Base-by-base conservation (phyloP, 2,888 invertebrate species). In the Sesamia inferens region DNA sequence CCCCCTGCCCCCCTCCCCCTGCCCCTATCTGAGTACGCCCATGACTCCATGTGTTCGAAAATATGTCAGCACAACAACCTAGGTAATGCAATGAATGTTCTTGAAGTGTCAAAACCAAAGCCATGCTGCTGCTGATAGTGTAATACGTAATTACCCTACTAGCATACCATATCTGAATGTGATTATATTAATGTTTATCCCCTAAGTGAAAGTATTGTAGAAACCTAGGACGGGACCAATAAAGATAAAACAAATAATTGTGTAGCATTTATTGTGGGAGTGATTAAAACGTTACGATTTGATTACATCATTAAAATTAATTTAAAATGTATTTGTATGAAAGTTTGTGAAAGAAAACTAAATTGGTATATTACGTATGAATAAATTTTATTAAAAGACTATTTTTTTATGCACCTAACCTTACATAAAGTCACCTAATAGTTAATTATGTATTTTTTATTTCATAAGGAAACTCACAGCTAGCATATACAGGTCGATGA, bases 191-290 rank as follows among this genome's bases (percentile, higher is more conserved):
- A 67, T 64, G 72, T 71, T 64, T 79, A 74, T 81, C 74, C 76
- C 73, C 55, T 80, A 75, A 74, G 81, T 75, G 74, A 84, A 84
- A 76, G 74, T 79, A 79, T 68, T 75, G 65, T 71, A 74, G 68
- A 66, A 64, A 73, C 63, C 10, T 82, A 71, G 59, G 61, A 66
- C 69, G 70, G 66, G 63, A 78, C 48, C 64, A 63, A 69, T 66
- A 78, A 55, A 64, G 57, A 51, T 74, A 75, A 78, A 71, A 67
- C 16, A 69, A 70, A 84, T 59, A 63, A 63, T 83, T 83, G 76
- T 83, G 62, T 64, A 76, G 76, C 31, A 71, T 59, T 67, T 79
- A 69, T 61, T 31, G 63, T 81, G 76, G 61, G 68, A 83, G 78
- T 83, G 74, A 65, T 83, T 69, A 55, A 75, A 51, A 55, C 73